Conservation (phyloP, 1,140 invertebrate genomes). For the Helicoverpa zea region DNA sequence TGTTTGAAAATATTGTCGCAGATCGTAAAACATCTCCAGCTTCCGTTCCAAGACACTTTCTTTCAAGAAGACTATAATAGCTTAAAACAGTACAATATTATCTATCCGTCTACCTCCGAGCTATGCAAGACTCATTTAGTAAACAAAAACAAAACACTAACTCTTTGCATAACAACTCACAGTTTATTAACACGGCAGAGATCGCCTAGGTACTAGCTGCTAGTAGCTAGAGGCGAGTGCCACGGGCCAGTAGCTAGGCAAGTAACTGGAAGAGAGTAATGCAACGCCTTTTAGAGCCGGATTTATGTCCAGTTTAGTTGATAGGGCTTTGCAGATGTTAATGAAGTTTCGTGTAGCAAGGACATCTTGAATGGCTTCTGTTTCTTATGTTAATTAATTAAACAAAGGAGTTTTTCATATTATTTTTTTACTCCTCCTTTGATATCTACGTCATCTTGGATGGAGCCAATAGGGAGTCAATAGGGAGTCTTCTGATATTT, state of each 20-base stretch:
- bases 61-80: background rate
- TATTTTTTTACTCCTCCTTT: too few species aligned
- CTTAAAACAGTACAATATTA: background rate
- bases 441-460: too few species aligned
- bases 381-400: too few species aligned
- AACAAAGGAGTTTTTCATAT: too few species aligned
- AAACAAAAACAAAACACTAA: constrained; percentile 11
- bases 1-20: too few species aligned
- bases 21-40: too few species aligned
- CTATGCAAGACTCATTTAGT: constrained; percentile 2
- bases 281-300: background rate
- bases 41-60: background rate
- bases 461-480: too few species aligned
- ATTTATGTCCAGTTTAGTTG: background rate
- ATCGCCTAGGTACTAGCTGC: constrained; percentile 8
- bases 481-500: too few species aligned
- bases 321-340: background rate
- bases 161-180: constrained; percentile 34
- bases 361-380: background rate
- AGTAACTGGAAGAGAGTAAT: background rate
- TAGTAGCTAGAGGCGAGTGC: background rate
- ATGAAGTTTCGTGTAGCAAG: background rate
- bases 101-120: constrained; percentile 13
- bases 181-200: constrained; percentile 19
- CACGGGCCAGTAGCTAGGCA: background rate